Base-by-base conservation (phyloP, 2,797 vertebrate species). In the Neomorphus geoffroyi region DNA sequence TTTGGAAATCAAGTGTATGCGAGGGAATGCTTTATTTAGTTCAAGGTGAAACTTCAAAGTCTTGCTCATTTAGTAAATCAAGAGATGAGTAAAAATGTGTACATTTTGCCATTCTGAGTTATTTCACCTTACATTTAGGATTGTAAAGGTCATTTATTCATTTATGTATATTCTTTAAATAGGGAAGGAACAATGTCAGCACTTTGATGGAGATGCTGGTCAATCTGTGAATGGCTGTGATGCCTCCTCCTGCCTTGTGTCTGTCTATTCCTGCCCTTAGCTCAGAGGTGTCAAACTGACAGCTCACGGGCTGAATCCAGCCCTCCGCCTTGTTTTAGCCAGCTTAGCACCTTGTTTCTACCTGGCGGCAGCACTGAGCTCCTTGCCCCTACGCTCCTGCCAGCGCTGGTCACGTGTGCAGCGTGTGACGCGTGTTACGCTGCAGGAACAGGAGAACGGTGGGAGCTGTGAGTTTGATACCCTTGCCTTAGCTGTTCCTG, bases 171-270 rank as follows among this genome's bases (percentile, higher is more conserved):
- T 5, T 61, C 28, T 71, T 83, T 60, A 83, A 88, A 32, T 57
- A 41, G 61, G 43, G 22, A 24, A 57, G 33, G 50, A 84, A 3
- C 5, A 4, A 3, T 10, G n/a, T 69, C 21, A 69, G 39, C 7
- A 10, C 1, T 6, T 62, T 6, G 9, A 46, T 46, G 8, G 21
- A 67, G 32, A 16, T 65, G 3, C 1, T 50, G 4, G 32, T 60
- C 4, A 2, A 28, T 46, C 53, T 17, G 1, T 1, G 0, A 9
- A 6, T 5, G 23, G 32, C 33, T 54, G 33, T 69, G 30, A 10
- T 84, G 18, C n/a, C 33, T 18, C 7, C 90, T 86, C 18, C 10
- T 67, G 18, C 45, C 6, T 83, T 22, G 26, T 51, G 26, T 27
- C 32, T 27, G 2, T 85, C 37, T 61, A 37, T 32, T 83, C 17